A percentile compares a stretch with the other conserved stretches of the same genome.
phyloP scores from a whole-genome alignment of 2,113 vertebrate genomes.

The Microtus pennsylvanicus region DNA sequence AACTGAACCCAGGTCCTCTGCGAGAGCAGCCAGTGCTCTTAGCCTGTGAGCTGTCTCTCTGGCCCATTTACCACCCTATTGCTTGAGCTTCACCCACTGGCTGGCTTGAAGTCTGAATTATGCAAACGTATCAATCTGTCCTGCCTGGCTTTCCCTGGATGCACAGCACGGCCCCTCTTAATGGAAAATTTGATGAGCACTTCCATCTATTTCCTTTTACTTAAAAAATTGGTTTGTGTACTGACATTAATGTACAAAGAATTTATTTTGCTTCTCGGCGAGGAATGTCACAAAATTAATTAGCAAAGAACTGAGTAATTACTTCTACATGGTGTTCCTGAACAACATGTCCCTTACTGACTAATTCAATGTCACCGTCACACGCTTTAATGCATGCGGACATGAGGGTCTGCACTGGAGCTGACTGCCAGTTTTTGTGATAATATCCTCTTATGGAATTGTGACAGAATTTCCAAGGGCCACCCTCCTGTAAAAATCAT shows the following conservation, averaged over 20 bases:
- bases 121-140: neutral
- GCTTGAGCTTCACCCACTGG: accelerated
- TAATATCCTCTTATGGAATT: neutral
- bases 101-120: neutral
- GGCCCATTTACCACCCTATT: neutral
- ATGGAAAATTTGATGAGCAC: neutral
- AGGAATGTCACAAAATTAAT: slow-evolving; percentile 4
- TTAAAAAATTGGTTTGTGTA: neutral
- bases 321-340: neutral
- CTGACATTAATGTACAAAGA: neutral
- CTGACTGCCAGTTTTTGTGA: neutral
- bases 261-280: neutral
- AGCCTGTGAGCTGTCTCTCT: neutral
- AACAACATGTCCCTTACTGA: neutral
- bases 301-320: neutral
- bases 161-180: neutral
- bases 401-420: neutral
- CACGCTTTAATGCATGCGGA: neutral
- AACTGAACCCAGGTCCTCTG: neutral
- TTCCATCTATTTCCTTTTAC: neutral
- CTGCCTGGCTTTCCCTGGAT: neutral
- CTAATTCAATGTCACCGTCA: neutral
- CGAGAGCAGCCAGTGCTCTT: neutral
- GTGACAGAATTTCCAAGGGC: neutral
- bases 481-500: neutral